Percentiles rank a stretch among this genome's conserved stretches.
phyloP scores from a whole-genome alignment of 1,140 invertebrate species.

The Uloborus diversus region DNA sequence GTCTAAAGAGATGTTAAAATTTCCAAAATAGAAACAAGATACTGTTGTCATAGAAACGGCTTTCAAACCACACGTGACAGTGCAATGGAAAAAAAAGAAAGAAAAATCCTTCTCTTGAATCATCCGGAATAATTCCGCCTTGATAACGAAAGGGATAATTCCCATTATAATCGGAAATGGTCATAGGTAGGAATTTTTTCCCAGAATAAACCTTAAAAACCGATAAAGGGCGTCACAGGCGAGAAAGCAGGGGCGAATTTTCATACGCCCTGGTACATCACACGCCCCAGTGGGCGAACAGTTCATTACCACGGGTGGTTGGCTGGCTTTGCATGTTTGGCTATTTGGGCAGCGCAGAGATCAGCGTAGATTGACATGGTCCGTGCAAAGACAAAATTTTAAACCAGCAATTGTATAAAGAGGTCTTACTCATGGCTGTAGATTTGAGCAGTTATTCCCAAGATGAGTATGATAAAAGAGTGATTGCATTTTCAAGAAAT shows the following conservation, averaged over 20 bases:
- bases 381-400: no score
- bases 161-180: slow-evolving; percentile 24
- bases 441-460: no score
- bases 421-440: no score
- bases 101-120: not conserved
- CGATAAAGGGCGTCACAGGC: slow-evolving; percentile 29
- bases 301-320: not conserved
- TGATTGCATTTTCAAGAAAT: no score
- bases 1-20: no score
- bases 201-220: slow-evolving; percentile 32
- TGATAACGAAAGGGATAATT: slow-evolving; percentile 23
- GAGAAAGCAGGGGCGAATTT: slow-evolving; percentile 8
- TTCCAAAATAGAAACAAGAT: no score
- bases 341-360: not conserved
- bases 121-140: slow-evolving; percentile 5
- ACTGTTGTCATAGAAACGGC: not conserved
- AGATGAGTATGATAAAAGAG: no score
- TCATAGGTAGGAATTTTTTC: slow-evolving; percentile 11
- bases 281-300: slow-evolving; percentile 4
- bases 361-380: no score
- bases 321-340: not conserved
- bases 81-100: not conserved
- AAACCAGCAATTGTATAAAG: no score
- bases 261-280: not conserved
- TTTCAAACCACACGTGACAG: no score